phyloP scores from a whole-genome alignment of 2,888 invertebrate species.

The Tipula confusa region DNA sequence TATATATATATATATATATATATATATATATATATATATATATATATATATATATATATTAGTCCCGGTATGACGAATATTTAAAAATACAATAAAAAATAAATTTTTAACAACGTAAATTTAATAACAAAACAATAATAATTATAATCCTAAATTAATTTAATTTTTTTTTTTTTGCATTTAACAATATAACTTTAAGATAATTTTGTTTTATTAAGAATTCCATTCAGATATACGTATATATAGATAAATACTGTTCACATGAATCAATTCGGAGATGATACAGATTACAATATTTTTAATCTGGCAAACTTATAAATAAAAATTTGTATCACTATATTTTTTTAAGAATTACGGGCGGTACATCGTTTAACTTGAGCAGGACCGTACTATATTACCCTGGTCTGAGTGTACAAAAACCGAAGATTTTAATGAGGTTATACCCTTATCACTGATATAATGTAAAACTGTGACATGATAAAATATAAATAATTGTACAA shows the following conservation, averaged over 20 bases:
- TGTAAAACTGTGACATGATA: too few species aligned
- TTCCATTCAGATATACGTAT: neutral
- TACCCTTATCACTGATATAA: too few species aligned
- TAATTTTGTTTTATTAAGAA: neutral
- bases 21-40: too few species aligned
- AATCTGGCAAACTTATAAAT: neutral
- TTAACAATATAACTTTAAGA: neutral
- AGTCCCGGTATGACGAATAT: slow-evolving; percentile 25
- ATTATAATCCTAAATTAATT: neutral
- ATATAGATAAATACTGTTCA: neutral
- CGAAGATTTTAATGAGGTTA: too few species aligned
- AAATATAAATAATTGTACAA: too few species aligned
- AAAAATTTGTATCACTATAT: neutral
- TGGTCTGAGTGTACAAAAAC: too few species aligned
- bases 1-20: too few species aligned
- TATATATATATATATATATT: neutral
- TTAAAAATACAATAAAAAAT: slow-evolving; percentile 3
- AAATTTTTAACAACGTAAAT: neutral
- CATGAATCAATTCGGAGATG: neutral
- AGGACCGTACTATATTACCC: too few species aligned
- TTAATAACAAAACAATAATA: slow-evolving; percentile 9
- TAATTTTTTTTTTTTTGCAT: too few species aligned
- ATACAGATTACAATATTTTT: neutral
- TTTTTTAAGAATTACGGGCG: neutral
- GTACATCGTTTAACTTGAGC: neutral